phyloP scores from a whole-genome alignment of 2,113 vertebrate species.

The Anseranas semipalmata region DNA sequence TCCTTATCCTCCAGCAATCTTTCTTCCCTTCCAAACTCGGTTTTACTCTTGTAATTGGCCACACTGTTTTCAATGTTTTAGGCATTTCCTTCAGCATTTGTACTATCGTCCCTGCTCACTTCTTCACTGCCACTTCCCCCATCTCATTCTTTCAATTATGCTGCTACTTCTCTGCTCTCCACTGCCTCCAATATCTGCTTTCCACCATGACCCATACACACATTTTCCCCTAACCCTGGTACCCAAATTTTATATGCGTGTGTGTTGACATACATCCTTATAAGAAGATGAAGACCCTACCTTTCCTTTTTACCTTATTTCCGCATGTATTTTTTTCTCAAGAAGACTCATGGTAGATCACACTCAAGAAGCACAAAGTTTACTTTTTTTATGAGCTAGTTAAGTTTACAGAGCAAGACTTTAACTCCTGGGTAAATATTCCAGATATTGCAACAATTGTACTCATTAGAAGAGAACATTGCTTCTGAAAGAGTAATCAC shows the following conservation, averaged over 20 bases:
- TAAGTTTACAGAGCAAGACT: neutral
- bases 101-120: neutral
- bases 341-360: neutral
- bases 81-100: neutral
- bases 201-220: neutral
- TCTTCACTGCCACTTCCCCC: neutral
- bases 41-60: neutral
- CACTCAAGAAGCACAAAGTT: neutral
- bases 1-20: neutral
- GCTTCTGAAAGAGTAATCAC: neutral
- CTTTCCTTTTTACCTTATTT: neutral
- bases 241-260: neutral
- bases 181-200: neutral
- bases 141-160: neutral
- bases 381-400: neutral
- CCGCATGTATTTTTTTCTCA: neutral
- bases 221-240: neutral
- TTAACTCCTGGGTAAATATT: neutral
- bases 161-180: accelerated
- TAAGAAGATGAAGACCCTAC: neutral
- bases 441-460: neutral
- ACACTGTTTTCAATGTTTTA: neutral
- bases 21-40: neutral
- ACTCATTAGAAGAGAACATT: neutral
- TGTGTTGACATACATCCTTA: neutral